phyloP scores from a whole-genome alignment of 1,140 invertebrate genomes.

The Papilio polyxenes region DNA sequence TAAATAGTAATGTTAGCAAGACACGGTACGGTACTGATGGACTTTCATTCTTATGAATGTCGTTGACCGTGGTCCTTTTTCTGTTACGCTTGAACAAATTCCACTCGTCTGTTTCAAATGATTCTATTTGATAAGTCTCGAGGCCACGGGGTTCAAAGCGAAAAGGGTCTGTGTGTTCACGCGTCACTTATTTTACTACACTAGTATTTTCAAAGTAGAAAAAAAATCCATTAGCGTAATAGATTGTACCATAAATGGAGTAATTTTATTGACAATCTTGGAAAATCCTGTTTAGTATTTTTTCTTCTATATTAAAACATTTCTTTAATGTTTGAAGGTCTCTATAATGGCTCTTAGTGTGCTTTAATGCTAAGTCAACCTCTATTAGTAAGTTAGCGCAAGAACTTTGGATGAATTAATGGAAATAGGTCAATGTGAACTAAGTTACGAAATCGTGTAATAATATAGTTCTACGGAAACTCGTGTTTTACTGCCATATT shows the following conservation, averaged over 20 bases:
- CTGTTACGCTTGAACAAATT: conserved; percentile 37
- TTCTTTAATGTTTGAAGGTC: conserved; percentile 2
- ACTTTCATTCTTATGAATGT: conserved; percentile 25
- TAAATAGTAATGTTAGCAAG: background rate
- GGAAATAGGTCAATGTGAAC: conserved; percentile 14
- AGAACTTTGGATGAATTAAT: background rate
- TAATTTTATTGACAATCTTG: background rate
- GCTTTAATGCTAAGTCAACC: conserved; percentile 1
- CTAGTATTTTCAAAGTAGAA: conserved; percentile 24
- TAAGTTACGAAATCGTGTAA: background rate
- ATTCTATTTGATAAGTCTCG: conserved; percentile 37
- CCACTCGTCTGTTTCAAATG: conserved; percentile 38
- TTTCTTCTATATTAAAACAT: background rate
- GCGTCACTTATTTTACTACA: conserved; percentile 30
- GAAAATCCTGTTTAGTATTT: background rate
- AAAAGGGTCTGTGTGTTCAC: conserved; percentile 37
- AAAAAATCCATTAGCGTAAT: conserved; percentile 31
- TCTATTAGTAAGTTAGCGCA: conserved; percentile 14
- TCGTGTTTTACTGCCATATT: background rate
- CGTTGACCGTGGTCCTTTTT: conserved; percentile 34
- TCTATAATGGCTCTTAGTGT: background rate
- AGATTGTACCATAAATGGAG: conserved; percentile 16
- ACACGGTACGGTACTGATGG: background rate
- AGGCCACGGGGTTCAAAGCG: conserved; percentile 37
- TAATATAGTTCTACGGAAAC: background rate